phyloP scores from a whole-genome alignment of 2,797 vertebrate genomes.

The Spatula versicolor region DNA sequence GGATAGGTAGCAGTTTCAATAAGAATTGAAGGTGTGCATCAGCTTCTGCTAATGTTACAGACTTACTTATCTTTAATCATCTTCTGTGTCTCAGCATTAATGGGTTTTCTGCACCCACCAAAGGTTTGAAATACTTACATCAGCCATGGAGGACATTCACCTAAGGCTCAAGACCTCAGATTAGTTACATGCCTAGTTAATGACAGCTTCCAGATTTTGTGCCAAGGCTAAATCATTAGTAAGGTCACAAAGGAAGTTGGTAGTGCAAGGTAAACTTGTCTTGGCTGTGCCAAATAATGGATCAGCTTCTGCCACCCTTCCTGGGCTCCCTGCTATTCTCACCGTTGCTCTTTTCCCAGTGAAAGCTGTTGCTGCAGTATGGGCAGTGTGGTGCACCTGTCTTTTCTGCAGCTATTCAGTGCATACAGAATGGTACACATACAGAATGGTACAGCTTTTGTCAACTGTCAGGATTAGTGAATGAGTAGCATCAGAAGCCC shows the following conservation, averaged over 20 bases:
- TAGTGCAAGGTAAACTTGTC: not conserved
- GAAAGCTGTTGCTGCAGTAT: not conserved
- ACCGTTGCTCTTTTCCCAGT: not conserved
- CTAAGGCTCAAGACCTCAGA: not conserved
- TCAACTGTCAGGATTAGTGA: not conserved
- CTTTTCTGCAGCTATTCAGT: not conserved
- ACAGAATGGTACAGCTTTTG: not conserved
- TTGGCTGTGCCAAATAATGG: not conserved
- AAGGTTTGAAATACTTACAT: not conserved
- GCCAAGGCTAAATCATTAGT: not conserved
- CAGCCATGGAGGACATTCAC: not conserved
- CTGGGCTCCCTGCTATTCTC: not conserved
- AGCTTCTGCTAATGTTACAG: not conserved
- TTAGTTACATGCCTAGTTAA: not conserved
- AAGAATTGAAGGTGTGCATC: not conserved
- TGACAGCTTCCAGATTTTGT: not conserved
- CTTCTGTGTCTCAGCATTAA: not conserved
- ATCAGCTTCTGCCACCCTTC: not conserved
- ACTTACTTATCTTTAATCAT: not conserved
- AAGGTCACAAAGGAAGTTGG: not conserved
- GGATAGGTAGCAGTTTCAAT: not conserved
- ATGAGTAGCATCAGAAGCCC: not conserved
- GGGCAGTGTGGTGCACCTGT: not conserved
- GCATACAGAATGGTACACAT: not conserved
- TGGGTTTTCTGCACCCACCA: not conserved